Percentiles rank a stretch among this genome's conserved stretches.
Evolutionary conservation across 2,888 invertebrate genomes (phyloP).

Genomic region (Entomobrya proxima): DNA sequence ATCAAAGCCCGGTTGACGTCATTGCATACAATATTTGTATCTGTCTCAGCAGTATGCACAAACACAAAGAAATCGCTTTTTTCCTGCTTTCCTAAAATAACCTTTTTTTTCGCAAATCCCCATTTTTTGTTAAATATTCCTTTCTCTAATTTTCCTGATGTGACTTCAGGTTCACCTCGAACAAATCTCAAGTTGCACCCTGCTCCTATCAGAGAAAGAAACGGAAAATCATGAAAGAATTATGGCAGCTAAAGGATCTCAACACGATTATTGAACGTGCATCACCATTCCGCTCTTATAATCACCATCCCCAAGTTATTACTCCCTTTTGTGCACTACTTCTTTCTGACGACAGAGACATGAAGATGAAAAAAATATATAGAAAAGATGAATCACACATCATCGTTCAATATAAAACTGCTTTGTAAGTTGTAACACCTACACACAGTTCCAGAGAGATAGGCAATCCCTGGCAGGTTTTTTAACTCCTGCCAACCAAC

Average conservation of each 20-base stretch:
- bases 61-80: background rate
- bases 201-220: too few relatives aligned
- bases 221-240: background rate
- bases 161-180: too few relatives aligned
- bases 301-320: constrained; percentile 33
- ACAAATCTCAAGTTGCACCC: too few relatives aligned
- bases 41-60: background rate
- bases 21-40: background rate
- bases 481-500: too few relatives aligned
- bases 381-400: background rate
- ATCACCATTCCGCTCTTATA: constrained; percentile 22
- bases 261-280: constrained; percentile 1
- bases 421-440: too few relatives aligned
- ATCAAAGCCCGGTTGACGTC: background rate
- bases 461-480: too few relatives aligned
- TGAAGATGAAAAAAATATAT: background rate
- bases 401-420: too few relatives aligned
- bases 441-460: too few relatives aligned
- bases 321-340: constrained; percentile 33
- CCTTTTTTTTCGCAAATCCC: too few relatives aligned
- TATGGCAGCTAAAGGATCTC: background rate
- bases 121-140: too few relatives aligned
- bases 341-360: constrained; percentile 3
- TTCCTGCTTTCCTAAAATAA: too few relatives aligned
- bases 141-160: too few relatives aligned